phyloP scores from a whole-genome alignment of 2,888 invertebrate species.

The Pseudococcus longispinus region DNA sequence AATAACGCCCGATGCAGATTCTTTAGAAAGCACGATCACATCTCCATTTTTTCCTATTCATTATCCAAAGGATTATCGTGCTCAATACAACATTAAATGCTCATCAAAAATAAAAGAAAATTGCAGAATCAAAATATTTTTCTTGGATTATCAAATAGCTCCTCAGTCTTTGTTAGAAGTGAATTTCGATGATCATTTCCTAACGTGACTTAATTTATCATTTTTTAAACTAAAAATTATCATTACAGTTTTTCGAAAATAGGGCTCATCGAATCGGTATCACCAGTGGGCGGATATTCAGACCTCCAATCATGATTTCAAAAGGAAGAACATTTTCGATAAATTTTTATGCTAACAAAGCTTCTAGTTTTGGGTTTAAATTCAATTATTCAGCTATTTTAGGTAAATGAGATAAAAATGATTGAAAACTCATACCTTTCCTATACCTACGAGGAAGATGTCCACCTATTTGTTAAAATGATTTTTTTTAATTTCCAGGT shows the following conservation, averaged over 20 bases:
- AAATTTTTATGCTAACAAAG: slow-evolving; percentile 75
- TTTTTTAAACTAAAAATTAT: slow-evolving; percentile 8
- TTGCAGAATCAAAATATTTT: slow-evolving; percentile 68
- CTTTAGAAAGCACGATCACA: slow-evolving; percentile 65
- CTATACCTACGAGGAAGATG: background rate
- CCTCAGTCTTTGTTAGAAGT: slow-evolving; percentile 72
- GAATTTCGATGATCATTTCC: slow-evolving; percentile 60
- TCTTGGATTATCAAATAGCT: slow-evolving; percentile 74
- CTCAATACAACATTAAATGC: slow-evolving; percentile 72
- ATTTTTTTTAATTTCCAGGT: slow-evolving; percentile 39
- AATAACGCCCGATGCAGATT: slow-evolving; percentile 24
- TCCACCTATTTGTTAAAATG: too few species aligned
- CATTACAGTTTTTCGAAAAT: slow-evolving; percentile 71
- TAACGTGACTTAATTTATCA: background rate
- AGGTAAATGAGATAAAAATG: slow-evolving; percentile 60
- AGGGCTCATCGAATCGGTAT: slow-evolving; percentile 65
- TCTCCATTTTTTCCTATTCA: slow-evolving; percentile 74
- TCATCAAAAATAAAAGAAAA: slow-evolving; percentile 58
- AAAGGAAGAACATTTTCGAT: slow-evolving; percentile 71
- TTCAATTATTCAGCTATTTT: slow-evolving; percentile 68
- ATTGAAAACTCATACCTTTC: background rate
- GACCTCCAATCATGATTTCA: slow-evolving; percentile 73
- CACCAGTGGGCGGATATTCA: slow-evolving; percentile 72
- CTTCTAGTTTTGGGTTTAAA: slow-evolving; percentile 72
- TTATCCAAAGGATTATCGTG: slow-evolving; percentile 72